Evolutionary conservation across 92 coral and sea anemone species (phyloP).

Genomic region (Paramuricea clavata): DNA sequence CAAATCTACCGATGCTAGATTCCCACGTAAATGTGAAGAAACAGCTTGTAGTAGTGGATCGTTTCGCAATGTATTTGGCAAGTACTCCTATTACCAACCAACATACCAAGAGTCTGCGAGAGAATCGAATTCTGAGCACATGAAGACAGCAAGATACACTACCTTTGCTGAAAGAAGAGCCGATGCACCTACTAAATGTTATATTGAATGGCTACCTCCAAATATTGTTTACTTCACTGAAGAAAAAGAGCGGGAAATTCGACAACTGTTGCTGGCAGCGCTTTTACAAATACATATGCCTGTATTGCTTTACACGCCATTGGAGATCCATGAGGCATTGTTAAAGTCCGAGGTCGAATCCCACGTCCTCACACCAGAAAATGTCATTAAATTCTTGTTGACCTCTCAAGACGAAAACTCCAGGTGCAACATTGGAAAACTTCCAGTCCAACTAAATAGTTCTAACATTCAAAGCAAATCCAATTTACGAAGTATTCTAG

Average conservation of each 20-base stretch:
- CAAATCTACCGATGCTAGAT: neutral
- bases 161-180: neutral
- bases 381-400: conserved; percentile 71
- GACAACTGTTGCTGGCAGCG: conserved; percentile 58
- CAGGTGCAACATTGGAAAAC: conserved; percentile 53
- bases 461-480: neutral
- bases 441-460: neutral
- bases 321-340: conserved; percentile 65
- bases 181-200: neutral
- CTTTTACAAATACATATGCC: conserved; percentile 75
- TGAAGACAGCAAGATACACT: neutral
- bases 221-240: conserved; percentile 58
- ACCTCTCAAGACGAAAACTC: conserved; percentile 10
- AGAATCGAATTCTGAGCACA: neutral
- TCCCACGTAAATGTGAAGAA: neutral
- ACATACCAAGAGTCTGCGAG: neutral
- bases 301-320: conserved; percentile 65
- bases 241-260: conserved; percentile 66
- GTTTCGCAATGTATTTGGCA: neutral
- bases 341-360: conserved; percentile 71
- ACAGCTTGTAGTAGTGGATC: conserved; percentile 11
- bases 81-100: neutral
- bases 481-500: neutral
- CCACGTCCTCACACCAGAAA: conserved; percentile 74
- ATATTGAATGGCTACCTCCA: conserved; percentile 26